Conservation (phyloP, 2,797 vertebrate genomes). For the Manis pentadactyla region DNA sequence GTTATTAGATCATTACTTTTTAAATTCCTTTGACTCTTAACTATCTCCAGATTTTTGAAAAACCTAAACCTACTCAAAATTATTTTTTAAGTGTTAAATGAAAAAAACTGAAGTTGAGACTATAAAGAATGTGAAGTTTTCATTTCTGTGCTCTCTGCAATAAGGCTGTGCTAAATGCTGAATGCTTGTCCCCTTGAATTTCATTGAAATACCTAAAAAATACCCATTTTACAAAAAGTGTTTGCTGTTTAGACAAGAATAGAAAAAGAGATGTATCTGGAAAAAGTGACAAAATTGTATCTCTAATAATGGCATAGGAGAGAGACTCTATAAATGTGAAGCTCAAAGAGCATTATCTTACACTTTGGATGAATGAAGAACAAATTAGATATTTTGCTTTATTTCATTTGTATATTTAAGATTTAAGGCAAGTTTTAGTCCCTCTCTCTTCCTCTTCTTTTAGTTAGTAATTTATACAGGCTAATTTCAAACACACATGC, state of each 20-base stretch:
- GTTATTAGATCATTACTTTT: neutral
- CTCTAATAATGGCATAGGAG: neutral
- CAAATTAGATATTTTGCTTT: neutral
- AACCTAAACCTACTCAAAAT: neutral
- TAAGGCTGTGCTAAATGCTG: conserved; percentile 86
- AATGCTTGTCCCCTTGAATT: conserved; percentile 82
- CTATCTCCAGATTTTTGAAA: neutral
- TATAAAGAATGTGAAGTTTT: conserved; percentile 79
- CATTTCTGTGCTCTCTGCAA: conserved; percentile 74
- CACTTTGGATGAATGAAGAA: neutral
- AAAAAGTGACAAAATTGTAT: conserved; percentile 16
- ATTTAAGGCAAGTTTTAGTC: neutral
- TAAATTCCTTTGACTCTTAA: conserved; percentile 7
- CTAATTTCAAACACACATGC: neutral
- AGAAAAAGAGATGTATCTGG: conserved; percentile 35
- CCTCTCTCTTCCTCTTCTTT: neutral
- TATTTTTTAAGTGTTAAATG: conserved; percentile 55
- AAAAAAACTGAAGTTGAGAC: conserved; percentile 75
- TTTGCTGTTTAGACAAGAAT: conserved; percentile 53
- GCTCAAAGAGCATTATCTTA: neutral
- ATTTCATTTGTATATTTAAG: conserved; percentile 1
- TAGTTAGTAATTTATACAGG: neutral
- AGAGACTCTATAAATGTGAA: neutral
- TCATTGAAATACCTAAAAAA: conserved; percentile 79
- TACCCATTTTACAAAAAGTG: conserved; percentile 52